These are phyloP conservation scores for Coregonus suidteri DNA, from an alignment of 2,797 vertebrate genomes.

Conservation along the genomic window DNA sequence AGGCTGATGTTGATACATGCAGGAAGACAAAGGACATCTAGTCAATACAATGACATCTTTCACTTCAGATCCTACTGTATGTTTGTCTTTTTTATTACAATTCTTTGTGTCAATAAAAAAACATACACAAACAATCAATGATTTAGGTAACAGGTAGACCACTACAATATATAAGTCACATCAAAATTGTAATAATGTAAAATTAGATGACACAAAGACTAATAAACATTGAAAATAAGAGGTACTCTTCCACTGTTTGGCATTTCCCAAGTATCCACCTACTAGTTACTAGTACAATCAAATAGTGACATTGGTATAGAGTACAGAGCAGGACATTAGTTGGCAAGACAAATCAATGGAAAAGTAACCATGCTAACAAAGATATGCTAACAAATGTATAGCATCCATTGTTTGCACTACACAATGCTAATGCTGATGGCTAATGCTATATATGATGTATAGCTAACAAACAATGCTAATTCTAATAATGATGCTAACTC, in stretches of 20 bases:
- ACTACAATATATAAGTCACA: not conserved
- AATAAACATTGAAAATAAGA: no score
- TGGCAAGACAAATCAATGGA: not conserved
- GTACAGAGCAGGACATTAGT: not conserved
- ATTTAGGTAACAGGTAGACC: not conserved
- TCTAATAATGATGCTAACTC: no score
- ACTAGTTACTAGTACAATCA: not conserved
- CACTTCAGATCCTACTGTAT: not conserved
- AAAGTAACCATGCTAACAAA: not conserved
- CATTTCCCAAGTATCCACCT: not conserved
- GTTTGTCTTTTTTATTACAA: not conserved
- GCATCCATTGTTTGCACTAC: not conserved
- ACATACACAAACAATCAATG: not conserved
- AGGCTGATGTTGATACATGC: not conserved
- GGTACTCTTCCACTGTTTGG: no score
- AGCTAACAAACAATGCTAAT: no score
- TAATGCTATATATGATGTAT: no score
- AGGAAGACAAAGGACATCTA: not conserved
- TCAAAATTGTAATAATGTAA: not conserved
- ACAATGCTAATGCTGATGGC: not conserved
- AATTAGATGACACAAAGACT: not conserved
- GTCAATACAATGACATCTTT: constrained; percentile 55
- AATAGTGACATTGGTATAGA: not conserved
- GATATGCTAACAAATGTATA: not conserved
- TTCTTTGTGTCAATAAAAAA: not conserved